These are phyloP conservation scores for Ichneumon xanthorius DNA, from an alignment of 2,888 invertebrate species.

Conservation along the genomic window DNA sequence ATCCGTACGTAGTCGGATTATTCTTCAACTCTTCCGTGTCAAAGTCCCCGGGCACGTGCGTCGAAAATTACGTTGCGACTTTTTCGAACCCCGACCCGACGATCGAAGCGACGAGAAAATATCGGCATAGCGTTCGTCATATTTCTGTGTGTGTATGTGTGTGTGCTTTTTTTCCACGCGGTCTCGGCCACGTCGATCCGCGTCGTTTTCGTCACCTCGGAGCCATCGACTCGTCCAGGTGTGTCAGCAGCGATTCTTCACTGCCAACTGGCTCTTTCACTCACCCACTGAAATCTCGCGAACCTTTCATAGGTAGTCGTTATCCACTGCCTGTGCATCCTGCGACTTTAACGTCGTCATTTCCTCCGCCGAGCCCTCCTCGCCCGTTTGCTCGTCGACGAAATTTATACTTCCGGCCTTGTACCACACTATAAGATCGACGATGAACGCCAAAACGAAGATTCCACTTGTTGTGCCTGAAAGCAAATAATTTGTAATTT, in stretches of 20 bases:
- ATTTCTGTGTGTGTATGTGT: background rate
- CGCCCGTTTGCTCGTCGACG: conserved; percentile 87
- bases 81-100: background rate
- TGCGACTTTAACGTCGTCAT: conserved; percentile 82
- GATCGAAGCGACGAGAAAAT: conserved; percentile 1
- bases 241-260: background rate
- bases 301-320: conserved; percentile 80
- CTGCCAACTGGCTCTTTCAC: conserved; percentile 14
- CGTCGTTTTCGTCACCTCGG: conserved; percentile 21
- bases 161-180: background rate
- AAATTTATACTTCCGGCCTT: conserved; percentile 93
- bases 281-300: conserved; percentile 21
- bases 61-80: background rate
- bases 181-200: background rate
- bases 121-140: background rate
- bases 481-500: conserved; percentile 69
- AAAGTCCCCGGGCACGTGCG: conserved; percentile 1
- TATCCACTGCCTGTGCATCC: conserved; percentile 80
- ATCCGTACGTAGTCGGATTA: background rate
- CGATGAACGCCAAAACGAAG: conserved; percentile 94
- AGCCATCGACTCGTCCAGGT: conserved; percentile 31
- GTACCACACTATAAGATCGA: conserved; percentile 95
- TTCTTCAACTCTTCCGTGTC: background rate
- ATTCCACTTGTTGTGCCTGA: conserved; percentile 94
- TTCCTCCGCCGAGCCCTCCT: conserved; percentile 84